phyloP scores from a whole-genome alignment of 2,797 vertebrate species.

The Bovichtus diacanthus region DNA sequence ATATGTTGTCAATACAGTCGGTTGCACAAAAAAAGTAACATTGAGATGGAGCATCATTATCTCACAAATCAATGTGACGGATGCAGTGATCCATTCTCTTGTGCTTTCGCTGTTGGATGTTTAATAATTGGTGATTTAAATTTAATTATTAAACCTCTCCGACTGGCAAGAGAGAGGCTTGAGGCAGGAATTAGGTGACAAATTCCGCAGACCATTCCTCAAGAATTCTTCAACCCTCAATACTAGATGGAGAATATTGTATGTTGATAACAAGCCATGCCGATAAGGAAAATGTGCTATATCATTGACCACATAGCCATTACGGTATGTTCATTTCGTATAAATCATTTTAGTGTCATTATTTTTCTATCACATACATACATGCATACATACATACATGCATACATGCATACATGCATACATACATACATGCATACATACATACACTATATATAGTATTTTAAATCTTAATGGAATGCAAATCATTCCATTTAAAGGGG shows the following conservation, averaged over 20 bases:
- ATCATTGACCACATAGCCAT: neutral
- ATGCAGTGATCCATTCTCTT: slow-evolving; percentile 13
- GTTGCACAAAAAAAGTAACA: neutral
- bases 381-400: too few relatives aligned
- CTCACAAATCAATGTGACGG: slow-evolving; percentile 3
- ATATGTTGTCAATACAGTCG: slow-evolving; percentile 2
- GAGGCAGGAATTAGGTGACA: neutral
- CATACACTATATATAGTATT: too few relatives aligned
- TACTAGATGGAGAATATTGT: neutral
- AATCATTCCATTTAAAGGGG: neutral
- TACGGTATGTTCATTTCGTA: neutral
- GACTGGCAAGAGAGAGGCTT: neutral
- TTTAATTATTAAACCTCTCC: neutral
- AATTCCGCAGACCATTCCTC: neutral
- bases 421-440: neutral
- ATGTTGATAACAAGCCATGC: neutral
- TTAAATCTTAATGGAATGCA: neutral
- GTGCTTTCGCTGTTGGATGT: slow-evolving; percentile 3
- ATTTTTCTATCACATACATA: neutral
- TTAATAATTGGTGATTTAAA: slow-evolving; percentile 19
- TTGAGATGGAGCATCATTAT: slow-evolving; percentile 14
- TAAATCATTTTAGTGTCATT: neutral
- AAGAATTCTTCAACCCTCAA: neutral
- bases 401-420: neutral
- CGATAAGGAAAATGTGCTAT: neutral